Base-by-base conservation (phyloP, 2,888 invertebrate genomes). In the Leptopilina syphax region DNA sequence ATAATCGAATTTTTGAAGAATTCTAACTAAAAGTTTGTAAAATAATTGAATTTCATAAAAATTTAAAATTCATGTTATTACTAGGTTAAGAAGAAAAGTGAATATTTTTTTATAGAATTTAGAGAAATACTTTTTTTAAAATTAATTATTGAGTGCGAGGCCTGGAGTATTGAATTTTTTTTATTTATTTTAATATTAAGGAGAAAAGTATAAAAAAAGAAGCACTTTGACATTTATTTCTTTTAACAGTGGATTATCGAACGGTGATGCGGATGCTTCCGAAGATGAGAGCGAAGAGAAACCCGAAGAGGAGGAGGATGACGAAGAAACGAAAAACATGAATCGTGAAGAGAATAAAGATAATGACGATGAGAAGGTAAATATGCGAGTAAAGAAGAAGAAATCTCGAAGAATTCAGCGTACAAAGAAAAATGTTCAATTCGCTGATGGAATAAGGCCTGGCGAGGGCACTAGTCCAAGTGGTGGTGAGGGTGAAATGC, bases 381-480 rank as follows among this genome's bases (percentile, higher is more conserved):
- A 79, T 50, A 10, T 68, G 1, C 60, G 77, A 4, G 60, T 67
- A 12, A 66, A 76, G 0, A 5, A 79, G 54, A 78, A 79, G 68
- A 54, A 78, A 7, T 76, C 79, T 2, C 78, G 77, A 65, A 83
- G 70, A 78, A 63, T 76, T 1, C 41, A 54, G 54, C 84, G 86
- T 9, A 87, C 79, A 65, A 90, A 91, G 78, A 93, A 94, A 84
- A 92, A 91, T 8, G 95, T 95, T 3, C 93, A 93, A 85, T 95
- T 95, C 86, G 94, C 94, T 3, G 94, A 95, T 88, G 94, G 94
- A 3, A 91, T 95, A 24, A 92, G 92, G 80, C 95, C 95, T 0
- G 95, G 94, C 0, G 94, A 94, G 84, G 94, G 94, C 1, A 94
- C 94, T 1, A 94, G 94, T 79, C 93, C 94, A 0, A 94, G 94